phyloP scores from a whole-genome alignment of 2,797 vertebrate species.

The Champsocephalus esox region DNA sequence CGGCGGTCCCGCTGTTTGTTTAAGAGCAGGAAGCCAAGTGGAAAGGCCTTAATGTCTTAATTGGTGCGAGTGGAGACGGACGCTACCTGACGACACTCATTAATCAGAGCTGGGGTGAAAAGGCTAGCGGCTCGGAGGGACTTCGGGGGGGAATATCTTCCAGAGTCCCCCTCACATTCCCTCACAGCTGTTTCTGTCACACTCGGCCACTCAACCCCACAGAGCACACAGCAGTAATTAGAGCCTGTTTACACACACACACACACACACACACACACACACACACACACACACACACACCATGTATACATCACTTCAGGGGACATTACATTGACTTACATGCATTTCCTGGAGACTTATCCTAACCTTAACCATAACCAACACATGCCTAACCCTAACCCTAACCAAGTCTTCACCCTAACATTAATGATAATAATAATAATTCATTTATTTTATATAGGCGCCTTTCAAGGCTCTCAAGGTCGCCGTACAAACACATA shows the following conservation, averaged over 20 bases:
- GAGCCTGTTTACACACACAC: constrained; percentile 39
- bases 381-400: too few species aligned
- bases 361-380: too few species aligned
- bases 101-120: constrained; percentile 75
- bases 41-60: constrained; percentile 80
- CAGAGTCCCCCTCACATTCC: constrained; percentile 65
- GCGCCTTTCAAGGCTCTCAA: too few species aligned
- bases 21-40: constrained; percentile 73
- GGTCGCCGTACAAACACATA: too few species aligned
- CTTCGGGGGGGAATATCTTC: constrained; percentile 16
- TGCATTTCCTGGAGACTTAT: too few species aligned
- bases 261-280: too few species aligned
- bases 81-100: constrained; percentile 82
- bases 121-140: constrained; percentile 61
- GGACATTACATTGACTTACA: too few species aligned
- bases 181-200: constrained; percentile 76
- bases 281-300: too few species aligned
- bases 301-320: too few species aligned
- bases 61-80: constrained; percentile 82
- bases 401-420: too few species aligned
- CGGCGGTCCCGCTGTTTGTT: constrained; percentile 76
- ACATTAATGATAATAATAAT: too few species aligned
- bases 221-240: constrained; percentile 71
- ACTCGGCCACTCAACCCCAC: constrained; percentile 64
- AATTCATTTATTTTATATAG: too few species aligned